phyloP scores from a whole-genome alignment of 2,888 invertebrate genomes.

The Trachelus tabidus region DNA sequence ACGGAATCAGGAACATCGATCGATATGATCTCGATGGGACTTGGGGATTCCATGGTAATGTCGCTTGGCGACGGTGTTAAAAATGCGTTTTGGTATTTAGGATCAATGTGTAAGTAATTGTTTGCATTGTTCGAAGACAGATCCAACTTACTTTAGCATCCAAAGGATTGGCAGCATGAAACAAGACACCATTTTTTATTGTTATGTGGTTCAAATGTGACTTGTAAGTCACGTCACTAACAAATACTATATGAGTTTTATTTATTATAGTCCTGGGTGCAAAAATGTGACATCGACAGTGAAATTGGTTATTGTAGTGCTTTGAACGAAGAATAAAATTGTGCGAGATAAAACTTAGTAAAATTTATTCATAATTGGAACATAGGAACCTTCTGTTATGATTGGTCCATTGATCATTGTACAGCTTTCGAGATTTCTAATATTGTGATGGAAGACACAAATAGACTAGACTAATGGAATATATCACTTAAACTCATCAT shows the following conservation, averaged over 20 bases:
- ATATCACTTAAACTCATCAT: background rate
- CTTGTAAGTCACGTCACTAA: background rate
- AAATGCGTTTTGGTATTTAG: slow-evolving; percentile 58
- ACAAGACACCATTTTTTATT: slow-evolving; percentile 46
- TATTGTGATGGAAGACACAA: slow-evolving; percentile 27
- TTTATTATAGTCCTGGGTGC: background rate
- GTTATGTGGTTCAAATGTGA: background rate
- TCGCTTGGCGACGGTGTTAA: slow-evolving; percentile 71
- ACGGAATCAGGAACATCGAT: slow-evolving; percentile 52
- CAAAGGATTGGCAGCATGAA: slow-evolving; percentile 51
- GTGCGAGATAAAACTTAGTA: background rate
- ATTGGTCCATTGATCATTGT: background rate
- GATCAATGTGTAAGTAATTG: slow-evolving; percentile 53
- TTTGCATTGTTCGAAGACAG: slow-evolving; percentile 53
- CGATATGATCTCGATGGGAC: slow-evolving; percentile 60
- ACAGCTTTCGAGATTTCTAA: background rate
- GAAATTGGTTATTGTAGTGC: background rate
- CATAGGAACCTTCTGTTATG: background rate
- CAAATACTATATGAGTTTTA: background rate
- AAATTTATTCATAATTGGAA: background rate
- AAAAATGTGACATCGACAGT: background rate
- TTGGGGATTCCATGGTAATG: slow-evolving; percentile 68
- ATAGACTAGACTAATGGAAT: slow-evolving; percentile 33
- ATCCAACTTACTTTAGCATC: slow-evolving; percentile 61
- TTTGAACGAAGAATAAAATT: background rate